A percentile compares a stretch with the other conserved stretches of the same genome.
These are phyloP conservation scores for Pollachius pollachius DNA, from an alignment of 2,113 vertebrate species.

Conservation along the genomic window DNA sequence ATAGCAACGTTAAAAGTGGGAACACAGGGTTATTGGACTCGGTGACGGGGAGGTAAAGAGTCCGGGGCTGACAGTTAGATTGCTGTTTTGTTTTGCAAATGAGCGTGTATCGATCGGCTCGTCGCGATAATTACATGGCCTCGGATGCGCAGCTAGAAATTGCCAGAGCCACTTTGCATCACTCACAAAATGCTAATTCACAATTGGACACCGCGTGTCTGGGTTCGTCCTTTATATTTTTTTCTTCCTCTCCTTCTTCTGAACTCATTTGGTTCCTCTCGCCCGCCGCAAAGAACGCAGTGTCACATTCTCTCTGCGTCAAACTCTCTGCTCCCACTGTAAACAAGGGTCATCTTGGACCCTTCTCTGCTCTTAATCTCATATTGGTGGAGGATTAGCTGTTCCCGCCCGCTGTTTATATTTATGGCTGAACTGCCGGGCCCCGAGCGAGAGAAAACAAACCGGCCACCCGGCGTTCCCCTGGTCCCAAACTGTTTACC, in stretches of 20 bases:
- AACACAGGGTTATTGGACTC: not conserved
- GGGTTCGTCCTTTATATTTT: not conserved
- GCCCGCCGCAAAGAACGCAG: constrained; percentile 38
- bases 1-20: not conserved
- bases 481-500: constrained; percentile 58
- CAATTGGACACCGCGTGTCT: constrained; percentile 29
- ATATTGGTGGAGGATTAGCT: constrained; percentile 57
- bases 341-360: constrained; percentile 65
- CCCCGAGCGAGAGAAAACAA: constrained; percentile 63
- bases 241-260: constrained; percentile 20
- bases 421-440: constrained; percentile 65
- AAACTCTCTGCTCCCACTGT: constrained; percentile 46
- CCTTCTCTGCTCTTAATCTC: constrained; percentile 58
- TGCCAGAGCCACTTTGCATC: constrained; percentile 46
- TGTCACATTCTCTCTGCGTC: constrained; percentile 54
- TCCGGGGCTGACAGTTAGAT: constrained; percentile 36
- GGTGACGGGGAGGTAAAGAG: not conserved
- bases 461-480: constrained; percentile 48
- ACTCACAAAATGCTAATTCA: constrained; percentile 48
- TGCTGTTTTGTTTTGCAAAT: constrained; percentile 57
- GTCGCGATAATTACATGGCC: constrained; percentile 58
- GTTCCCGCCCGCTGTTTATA: constrained; percentile 63
- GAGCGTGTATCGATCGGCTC: constrained; percentile 46
- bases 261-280: constrained; percentile 16
- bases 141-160: constrained; percentile 39